phyloP scores from a whole-genome alignment of 2,888 invertebrate species.

The Melitaea athalia region DNA sequence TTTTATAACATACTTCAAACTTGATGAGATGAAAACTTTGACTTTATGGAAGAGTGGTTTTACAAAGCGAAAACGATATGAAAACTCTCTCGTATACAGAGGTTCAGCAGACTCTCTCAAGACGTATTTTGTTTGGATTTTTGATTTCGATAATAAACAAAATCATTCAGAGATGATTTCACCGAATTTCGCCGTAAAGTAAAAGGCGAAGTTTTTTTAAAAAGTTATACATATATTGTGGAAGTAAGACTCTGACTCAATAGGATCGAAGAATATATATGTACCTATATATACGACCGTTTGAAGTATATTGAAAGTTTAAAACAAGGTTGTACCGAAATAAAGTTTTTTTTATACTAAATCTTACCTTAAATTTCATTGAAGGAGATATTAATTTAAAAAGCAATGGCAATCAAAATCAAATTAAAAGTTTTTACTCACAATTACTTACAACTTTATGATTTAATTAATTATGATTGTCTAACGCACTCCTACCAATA shows the following conservation, averaged over 20 bases:
- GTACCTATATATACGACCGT: too few species aligned
- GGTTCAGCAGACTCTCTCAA: conserved; percentile 25
- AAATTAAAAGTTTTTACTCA: too few species aligned
- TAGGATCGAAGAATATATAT: not conserved
- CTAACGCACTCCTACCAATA: too few species aligned
- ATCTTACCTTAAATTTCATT: not conserved
- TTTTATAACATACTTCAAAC: conserved; percentile 54
- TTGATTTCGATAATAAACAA: conserved; percentile 15
- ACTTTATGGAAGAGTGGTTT: conserved; percentile 42
- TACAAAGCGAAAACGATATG: conserved; percentile 37
- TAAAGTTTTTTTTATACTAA: too few species aligned
- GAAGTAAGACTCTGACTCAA: not conserved
- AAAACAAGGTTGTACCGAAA: too few species aligned
- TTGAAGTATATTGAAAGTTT: too few species aligned
- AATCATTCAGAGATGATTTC: conserved; percentile 10
- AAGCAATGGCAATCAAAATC: not conserved
- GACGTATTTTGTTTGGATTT: conserved; percentile 21
- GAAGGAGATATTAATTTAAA: not conserved
- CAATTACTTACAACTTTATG: too few species aligned
- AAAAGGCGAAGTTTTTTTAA: not conserved
- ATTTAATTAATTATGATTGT: too few species aligned
- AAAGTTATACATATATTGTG: not conserved
- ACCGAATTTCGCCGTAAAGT: conserved; percentile 7
- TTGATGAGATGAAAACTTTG: conserved; percentile 50
- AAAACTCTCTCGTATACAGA: conserved; percentile 28